Percentiles rank a stretch among this genome's conserved stretches.
These are phyloP conservation scores for Galaxias olidus DNA, from an alignment of 2,797 vertebrate genomes.

Conservation along the genomic window DNA sequence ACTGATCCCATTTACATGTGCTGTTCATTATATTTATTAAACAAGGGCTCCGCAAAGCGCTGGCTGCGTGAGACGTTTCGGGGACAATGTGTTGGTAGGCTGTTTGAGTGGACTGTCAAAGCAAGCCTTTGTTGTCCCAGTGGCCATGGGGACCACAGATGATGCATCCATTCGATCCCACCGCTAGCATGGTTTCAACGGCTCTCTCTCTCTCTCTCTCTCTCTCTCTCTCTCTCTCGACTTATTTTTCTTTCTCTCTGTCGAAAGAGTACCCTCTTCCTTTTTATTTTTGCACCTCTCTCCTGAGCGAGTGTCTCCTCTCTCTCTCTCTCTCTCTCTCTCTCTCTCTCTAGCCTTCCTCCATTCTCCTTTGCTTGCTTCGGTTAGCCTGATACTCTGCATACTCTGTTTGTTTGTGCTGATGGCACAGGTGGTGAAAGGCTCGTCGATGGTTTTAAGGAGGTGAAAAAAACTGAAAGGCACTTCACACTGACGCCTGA, in stretches of 20 bases:
- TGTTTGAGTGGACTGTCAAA: conserved; percentile 51
- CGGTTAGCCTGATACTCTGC: not conserved
- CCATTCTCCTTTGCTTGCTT: conserved; percentile 2
- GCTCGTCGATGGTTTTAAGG: conserved; percentile 48
- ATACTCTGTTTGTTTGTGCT: not conserved
- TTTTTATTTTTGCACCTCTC: conserved; percentile 41
- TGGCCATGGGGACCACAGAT: conserved; percentile 59
- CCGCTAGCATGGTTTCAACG: too few relatives aligned
- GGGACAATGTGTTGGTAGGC: conserved; percentile 21
- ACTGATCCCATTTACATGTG: too few relatives aligned
- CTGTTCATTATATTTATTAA: too few relatives aligned
- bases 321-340: conserved; percentile 26
- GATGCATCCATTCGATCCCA: conserved; percentile 63
- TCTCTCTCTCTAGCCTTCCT: not conserved
- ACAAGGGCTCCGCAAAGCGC: too few relatives aligned
- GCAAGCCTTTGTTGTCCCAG: conserved; percentile 64
- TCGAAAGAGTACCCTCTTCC: too few relatives aligned
- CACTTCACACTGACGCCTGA: conserved; percentile 51
- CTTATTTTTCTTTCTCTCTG: too few relatives aligned
- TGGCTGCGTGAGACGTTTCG: conserved; percentile 9
- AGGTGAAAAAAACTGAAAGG: conserved; percentile 65
- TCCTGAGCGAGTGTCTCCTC: conserved; percentile 29
- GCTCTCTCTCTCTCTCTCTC: too few relatives aligned
- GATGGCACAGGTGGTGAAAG: conserved; percentile 56
- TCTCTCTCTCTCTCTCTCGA: too few relatives aligned